Percentiles rank a stretch among this genome's conserved stretches.
Evolutionary conservation across 1,140 invertebrate genomes (phyloP).

Genomic region (Drosophila prosaltans): DNA sequence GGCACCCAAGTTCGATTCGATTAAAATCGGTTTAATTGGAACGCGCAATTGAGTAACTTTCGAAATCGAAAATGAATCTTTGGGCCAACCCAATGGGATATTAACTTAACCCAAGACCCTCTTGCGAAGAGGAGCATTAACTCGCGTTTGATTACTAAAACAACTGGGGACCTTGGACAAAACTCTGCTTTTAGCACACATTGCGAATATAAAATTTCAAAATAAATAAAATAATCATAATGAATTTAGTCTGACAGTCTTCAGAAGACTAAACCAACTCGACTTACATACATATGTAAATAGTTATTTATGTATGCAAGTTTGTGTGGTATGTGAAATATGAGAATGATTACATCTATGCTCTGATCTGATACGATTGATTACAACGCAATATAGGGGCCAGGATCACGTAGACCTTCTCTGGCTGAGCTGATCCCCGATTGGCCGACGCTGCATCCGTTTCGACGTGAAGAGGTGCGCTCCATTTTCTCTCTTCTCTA

Average conservation of each 20-base stretch:
- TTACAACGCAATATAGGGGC: constrained; percentile 84
- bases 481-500: constrained; percentile 22
- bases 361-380: constrained; percentile 18
- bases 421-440: constrained; percentile 97
- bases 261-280: constrained; percentile 7
- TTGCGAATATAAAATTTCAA: not conserved
- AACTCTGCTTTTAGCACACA: not conserved
- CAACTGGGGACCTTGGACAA: not conserved
- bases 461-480: constrained; percentile 84
- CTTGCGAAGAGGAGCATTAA: not conserved
- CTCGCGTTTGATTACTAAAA: constrained; percentile 8
- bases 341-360: constrained; percentile 3
- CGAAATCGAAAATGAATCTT: not conserved
- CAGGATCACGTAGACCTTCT: constrained; percentile 91
- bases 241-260: not conserved
- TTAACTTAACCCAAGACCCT: not conserved
- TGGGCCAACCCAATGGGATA: not conserved
- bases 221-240: not conserved
- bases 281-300: not conserved
- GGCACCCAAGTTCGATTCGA: not conserved
- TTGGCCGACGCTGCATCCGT: constrained; percentile 96
- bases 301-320: constrained; percentile 1
- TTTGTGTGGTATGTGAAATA: constrained; percentile 2
- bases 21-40: not conserved
- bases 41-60: not conserved